These are phyloP conservation scores for Drosophila lini DNA, from an alignment of 1,140 invertebrate species.

Conservation along the genomic window DNA sequence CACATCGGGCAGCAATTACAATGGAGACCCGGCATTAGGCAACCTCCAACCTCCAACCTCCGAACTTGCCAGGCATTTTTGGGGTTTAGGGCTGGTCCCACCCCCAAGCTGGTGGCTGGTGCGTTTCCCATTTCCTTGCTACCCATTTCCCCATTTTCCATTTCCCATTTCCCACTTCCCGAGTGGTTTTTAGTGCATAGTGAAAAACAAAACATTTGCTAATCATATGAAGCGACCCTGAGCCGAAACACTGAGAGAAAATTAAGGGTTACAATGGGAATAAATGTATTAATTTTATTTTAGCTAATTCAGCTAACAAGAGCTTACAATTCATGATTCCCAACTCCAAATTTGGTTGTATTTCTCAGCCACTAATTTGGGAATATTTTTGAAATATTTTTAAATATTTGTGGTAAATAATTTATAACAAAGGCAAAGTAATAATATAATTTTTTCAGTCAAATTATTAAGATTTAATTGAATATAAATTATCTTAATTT, in stretches of 20 bases:
- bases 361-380: too few relatives aligned
- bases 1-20: constrained; percentile 60
- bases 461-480: too few relatives aligned
- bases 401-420: too few relatives aligned
- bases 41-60: constrained; percentile 42
- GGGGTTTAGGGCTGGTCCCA: constrained; percentile 31
- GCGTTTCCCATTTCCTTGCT: constrained; percentile 35
- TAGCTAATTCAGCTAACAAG: too few relatives aligned
- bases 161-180: constrained; percentile 18
- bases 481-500: too few relatives aligned
- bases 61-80: constrained; percentile 44
- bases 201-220: constrained; percentile 81
- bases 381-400: too few relatives aligned
- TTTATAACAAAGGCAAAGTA: too few relatives aligned
- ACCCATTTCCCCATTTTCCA: constrained; percentile 6
- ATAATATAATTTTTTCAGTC: too few relatives aligned
- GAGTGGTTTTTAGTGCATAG: constrained; percentile 73
- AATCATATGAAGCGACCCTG: constrained; percentile 67
- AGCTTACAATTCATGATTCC: neutral
- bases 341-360: neutral
- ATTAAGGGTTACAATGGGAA: neutral
- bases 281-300: too few relatives aligned
- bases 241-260: constrained; percentile 27
- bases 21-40: constrained; percentile 71
- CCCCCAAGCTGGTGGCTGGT: constrained; percentile 27